Base-by-base conservation (phyloP, 35 echinoderm and acorn worm species). In the Patiria miniata region DNA sequence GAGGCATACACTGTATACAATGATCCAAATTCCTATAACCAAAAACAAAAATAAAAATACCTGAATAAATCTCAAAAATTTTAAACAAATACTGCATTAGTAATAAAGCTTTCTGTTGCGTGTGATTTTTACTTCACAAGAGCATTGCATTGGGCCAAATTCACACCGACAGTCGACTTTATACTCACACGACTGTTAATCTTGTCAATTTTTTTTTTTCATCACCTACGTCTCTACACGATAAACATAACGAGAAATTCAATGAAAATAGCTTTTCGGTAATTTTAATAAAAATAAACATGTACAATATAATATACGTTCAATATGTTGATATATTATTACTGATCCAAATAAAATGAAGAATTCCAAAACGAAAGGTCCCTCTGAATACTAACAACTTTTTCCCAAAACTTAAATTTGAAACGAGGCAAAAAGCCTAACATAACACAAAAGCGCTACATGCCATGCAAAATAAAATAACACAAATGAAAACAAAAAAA, bases 281-380 rank as follows among this genome's bases (percentile, higher is more conserved):
- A 73, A 73, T 10, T 73, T 73, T 73, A 4, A 32, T 18, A 73
- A 73, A 73, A 73, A 73, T 73, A 73, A 73, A 36, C 65, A 73
- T 73, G 26, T 73, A 73, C 65, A 73, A 73, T 73, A 73, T 73
- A 73, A 73, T 73, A 73, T 73, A 73, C 34, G 65, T 73, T 73
- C 65, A 30, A 73, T 73, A 32, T 23, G n/a, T 73, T 60, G 18
- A 32, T 73, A 73, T 73, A 73, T 73, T 73, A 73, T 73, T 73
- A 73, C 65, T 73, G 65, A 73, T 73, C 65, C 14, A 73, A 73
- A 4, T 47, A 12, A 47, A 47, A 12, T 6, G 12, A 12, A 47
- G 12, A 47, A 47, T 12, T 47, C 42, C 4, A 4, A 73, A 73
- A 73, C 29, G 8, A 73, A 15, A 73, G 10, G 26, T 73, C 21